Evolutionary conservation across 2,888 invertebrate genomes (phyloP).

Genomic region (Micropterix aruncella): DNA sequence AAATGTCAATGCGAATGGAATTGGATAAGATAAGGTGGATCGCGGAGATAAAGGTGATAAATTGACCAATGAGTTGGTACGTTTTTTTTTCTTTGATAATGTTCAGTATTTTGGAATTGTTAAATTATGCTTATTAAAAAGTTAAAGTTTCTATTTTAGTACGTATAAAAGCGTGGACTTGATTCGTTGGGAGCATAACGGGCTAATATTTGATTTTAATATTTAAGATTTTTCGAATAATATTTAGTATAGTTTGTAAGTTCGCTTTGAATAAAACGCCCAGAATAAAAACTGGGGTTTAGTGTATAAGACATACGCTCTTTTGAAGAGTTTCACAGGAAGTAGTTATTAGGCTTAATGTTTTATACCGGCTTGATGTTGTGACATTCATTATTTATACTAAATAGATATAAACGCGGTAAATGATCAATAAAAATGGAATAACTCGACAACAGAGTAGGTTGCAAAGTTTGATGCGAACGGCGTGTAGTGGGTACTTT

Average conservation of each 20-base stretch:
- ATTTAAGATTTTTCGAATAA: background rate
- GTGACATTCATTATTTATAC: slow-evolving; percentile 38
- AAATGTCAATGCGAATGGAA: slow-evolving; percentile 33
- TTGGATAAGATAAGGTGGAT: slow-evolving; percentile 18
- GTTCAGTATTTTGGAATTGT: background rate
- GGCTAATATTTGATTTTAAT: background rate
- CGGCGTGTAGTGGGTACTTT: slow-evolving; percentile 34
- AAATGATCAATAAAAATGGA: too few relatives aligned
- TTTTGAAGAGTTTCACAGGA: slow-evolving; percentile 41
- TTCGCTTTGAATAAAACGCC: background rate
- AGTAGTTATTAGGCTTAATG: slow-evolving; percentile 43
- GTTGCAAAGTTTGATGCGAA: slow-evolving; percentile 31
- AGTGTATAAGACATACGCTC: slow-evolving; percentile 31
- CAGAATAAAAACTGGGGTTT: background rate
- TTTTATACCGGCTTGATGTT: slow-evolving; percentile 45
- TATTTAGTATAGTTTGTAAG: background rate
- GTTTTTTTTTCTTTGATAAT: background rate
- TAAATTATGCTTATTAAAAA: background rate
- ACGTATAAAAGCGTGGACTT: background rate
- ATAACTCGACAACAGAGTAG: slow-evolving; percentile 15
- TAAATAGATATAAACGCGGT: slow-evolving; percentile 25
- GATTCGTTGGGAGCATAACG: background rate
- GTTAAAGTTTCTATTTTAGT: background rate
- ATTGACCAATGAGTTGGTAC: background rate
- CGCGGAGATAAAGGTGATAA: background rate